These are phyloP conservation scores for Bellardia bayeri DNA, from an alignment of 2,888 invertebrate species.

Conservation along the genomic window DNA sequence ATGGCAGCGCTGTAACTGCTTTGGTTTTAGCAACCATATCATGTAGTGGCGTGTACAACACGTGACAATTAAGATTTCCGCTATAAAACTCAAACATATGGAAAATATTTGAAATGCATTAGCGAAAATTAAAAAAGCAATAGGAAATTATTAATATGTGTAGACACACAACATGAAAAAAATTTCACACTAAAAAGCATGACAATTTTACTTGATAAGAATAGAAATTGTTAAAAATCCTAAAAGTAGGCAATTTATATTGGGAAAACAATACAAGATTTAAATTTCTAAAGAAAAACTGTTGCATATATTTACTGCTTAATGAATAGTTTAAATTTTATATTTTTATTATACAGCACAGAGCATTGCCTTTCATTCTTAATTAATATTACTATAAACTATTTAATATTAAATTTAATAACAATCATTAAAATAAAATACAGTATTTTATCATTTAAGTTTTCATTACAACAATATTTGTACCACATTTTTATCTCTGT, in stretches of 20 bases:
- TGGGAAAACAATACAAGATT: too few species aligned
- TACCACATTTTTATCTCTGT: constrained; percentile 1
- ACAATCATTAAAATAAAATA: background rate
- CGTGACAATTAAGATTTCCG: constrained; percentile 67
- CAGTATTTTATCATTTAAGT: too few species aligned
- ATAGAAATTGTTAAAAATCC: background rate
- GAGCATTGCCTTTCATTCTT: background rate
- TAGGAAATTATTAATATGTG: constrained; percentile 7
- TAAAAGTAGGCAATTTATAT: background rate
- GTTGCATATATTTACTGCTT: too few species aligned
- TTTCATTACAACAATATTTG: background rate
- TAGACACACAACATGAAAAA: background rate
- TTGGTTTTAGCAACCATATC: constrained; percentile 62
- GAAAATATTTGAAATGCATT: constrained; percentile 58
- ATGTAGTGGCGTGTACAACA: constrained; percentile 73
- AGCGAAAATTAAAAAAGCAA: constrained; percentile 12
- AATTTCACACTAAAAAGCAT: background rate
- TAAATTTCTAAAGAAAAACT: too few species aligned
- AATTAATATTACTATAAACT: background rate
- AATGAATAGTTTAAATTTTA: background rate
- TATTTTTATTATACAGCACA: too few species aligned
- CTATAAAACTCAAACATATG: constrained; percentile 32
- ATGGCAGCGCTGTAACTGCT: constrained; percentile 14
- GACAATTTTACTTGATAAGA: background rate
- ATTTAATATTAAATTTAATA: background rate